phyloP scores from a whole-genome alignment of 2,113 vertebrate species.

The Hemiprocne comata region DNA sequence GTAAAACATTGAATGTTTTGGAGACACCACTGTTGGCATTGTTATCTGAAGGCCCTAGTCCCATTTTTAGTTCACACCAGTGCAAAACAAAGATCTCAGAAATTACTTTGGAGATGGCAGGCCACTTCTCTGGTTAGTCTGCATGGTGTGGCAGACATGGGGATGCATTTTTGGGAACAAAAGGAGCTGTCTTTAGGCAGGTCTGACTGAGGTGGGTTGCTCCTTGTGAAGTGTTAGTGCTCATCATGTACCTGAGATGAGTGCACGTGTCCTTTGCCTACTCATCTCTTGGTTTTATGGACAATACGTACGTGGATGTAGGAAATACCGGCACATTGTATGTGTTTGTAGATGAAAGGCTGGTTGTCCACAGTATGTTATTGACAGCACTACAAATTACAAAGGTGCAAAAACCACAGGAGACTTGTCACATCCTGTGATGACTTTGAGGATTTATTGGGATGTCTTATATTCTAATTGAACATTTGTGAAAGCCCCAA shows the following conservation, averaged over 20 bases:
- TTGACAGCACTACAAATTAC: not conserved
- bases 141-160: accelerated
- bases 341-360: not conserved
- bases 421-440: not conserved
- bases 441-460: not conserved
- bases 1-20: not conserved
- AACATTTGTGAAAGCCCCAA: not conserved
- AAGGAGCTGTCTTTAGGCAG: not conserved
- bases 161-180: not conserved
- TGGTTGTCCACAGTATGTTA: not conserved
- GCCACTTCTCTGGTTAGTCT: not conserved
- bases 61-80: not conserved
- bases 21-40: not conserved
- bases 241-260: not conserved
- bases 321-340: not conserved
- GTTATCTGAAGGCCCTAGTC: not conserved
- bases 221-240: not conserved
- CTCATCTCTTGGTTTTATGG: not conserved
- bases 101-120: not conserved
- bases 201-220: not conserved
- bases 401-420: not conserved
- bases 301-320: accelerated
- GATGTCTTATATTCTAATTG: not conserved
- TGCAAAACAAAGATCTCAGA: not conserved
- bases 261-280: not conserved